phyloP scores from a whole-genome alignment of 2,888 invertebrate genomes.

The Odontocolon sp. region DNA sequence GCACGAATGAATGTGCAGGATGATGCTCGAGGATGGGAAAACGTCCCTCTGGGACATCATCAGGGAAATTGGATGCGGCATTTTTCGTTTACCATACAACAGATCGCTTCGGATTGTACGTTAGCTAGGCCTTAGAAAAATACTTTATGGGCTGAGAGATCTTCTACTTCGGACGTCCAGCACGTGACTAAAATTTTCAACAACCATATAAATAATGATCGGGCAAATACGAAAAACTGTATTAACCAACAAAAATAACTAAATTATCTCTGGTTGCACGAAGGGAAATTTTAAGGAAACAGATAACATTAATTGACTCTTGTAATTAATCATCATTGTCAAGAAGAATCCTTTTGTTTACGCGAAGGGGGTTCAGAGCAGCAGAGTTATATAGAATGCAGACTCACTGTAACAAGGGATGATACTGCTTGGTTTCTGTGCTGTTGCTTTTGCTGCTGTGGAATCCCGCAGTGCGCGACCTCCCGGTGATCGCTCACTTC shows the following conservation, averaged over 20 bases:
- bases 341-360: slow-evolving; percentile 50
- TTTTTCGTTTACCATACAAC: slow-evolving; percentile 71
- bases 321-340: slow-evolving; percentile 55
- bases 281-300: slow-evolving; percentile 3
- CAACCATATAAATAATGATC: not conserved
- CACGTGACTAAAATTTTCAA: not conserved
- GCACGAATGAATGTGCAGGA: slow-evolving; percentile 46
- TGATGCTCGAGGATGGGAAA: no score
- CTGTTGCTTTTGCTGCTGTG: slow-evolving; percentile 3
- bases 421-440: slow-evolving; percentile 39
- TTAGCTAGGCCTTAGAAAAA: not conserved
- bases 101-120: slow-evolving; percentile 16
- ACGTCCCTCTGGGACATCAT: slow-evolving; percentile 76
- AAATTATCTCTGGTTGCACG: slow-evolving; percentile 32
- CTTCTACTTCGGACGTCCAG: no score
- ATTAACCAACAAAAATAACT: slow-evolving; percentile 13
- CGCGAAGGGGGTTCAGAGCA: slow-evolving; percentile 11
- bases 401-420: slow-evolving; percentile 49
- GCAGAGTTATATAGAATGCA: slow-evolving; percentile 47
- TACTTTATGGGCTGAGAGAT: not conserved
- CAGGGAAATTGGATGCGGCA: slow-evolving; percentile 79
- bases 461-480: slow-evolving; percentile 26
- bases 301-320: slow-evolving; percentile 47
- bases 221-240: no score
- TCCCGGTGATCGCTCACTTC: slow-evolving; percentile 70